Conservation (phyloP, 2,888 invertebrate species). For the Phaonia tiefii region DNA sequence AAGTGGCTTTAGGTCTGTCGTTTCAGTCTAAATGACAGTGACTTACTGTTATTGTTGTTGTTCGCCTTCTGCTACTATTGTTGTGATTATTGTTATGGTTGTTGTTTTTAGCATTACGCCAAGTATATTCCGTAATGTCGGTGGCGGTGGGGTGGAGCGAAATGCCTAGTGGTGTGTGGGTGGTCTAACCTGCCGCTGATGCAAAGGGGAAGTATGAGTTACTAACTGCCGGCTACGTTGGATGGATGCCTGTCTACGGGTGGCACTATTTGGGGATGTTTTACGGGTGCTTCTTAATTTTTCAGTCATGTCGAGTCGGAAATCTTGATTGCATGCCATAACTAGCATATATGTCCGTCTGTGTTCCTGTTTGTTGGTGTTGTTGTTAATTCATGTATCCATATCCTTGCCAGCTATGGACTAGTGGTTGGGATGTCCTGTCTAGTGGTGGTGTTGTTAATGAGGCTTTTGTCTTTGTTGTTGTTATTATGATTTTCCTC, state of each 20-base stretch:
- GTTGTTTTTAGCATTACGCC: constrained; percentile 25
- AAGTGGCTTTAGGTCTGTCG: not conserved
- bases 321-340: not conserved
- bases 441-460: not conserved
- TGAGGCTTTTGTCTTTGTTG: constrained; percentile 5
- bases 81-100: constrained; percentile 13
- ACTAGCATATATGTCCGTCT: not conserved
- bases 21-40: constrained; percentile 21
- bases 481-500: constrained; percentile 9
- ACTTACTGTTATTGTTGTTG: constrained; percentile 34
- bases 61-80: not conserved
- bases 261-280: not conserved
- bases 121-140: constrained; percentile 23
- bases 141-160: constrained; percentile 12
- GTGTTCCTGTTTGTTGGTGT: not conserved
- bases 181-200: not conserved
- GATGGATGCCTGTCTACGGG: too few species aligned
- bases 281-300: not conserved
- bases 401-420: not conserved
- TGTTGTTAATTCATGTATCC: constrained; percentile 1
- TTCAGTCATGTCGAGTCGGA: not conserved
- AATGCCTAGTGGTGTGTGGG: not conserved
- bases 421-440: not conserved
- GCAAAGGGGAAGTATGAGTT: not conserved
- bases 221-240: too few species aligned